phyloP scores from a whole-genome alignment of 64 coral and sea anemone species.

The Porites australiensis region DNA sequence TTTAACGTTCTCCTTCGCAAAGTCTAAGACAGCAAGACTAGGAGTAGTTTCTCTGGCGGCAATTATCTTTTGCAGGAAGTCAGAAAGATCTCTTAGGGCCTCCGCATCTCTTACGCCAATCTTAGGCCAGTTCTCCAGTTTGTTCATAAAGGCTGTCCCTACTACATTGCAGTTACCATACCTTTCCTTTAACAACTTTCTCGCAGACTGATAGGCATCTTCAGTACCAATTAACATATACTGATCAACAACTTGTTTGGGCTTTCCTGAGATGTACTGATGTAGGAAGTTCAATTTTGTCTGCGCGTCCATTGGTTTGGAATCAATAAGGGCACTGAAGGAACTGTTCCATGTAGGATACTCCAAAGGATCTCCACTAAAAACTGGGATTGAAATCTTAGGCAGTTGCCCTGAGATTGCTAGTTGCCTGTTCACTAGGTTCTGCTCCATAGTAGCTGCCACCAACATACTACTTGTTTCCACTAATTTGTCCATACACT shows the following conservation, averaged over 20 bases:
- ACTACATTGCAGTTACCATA: too few relatives aligned
- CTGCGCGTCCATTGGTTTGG: slow-evolving; percentile 18
- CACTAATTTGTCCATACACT: slow-evolving; percentile 61
- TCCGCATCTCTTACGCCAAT: slow-evolving; percentile 42
- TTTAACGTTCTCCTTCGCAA: slow-evolving; percentile 64
- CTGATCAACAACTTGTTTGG: slow-evolving; percentile 42
- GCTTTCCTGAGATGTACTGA: slow-evolving; percentile 21
- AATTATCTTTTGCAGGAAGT: slow-evolving; percentile 50
- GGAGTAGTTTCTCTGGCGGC: slow-evolving; percentile 32
- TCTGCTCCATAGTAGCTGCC: slow-evolving; percentile 1
- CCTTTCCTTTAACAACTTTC: slow-evolving; percentile 17
- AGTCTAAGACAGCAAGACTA: slow-evolving; percentile 55
- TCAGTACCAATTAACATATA: slow-evolving; percentile 47
- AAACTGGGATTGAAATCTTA: too few relatives aligned
- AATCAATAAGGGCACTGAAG: too few relatives aligned
- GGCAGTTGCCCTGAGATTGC: too few relatives aligned
- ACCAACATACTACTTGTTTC: slow-evolving; percentile 44
- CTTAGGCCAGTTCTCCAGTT: slow-evolving; percentile 66
- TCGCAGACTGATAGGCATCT: slow-evolving; percentile 40
- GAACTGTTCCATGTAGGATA: too few relatives aligned
- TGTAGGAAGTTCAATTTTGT: slow-evolving; percentile 21
- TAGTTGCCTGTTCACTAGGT: too few relatives aligned
- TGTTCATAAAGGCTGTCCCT: slow-evolving; percentile 41
- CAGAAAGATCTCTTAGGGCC: slow-evolving; percentile 36
- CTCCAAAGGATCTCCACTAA: too few relatives aligned